Evolutionary conservation across 2,888 invertebrate species (phyloP), one percentile per base, ranked within the genome.

Genomic region (Stegana nigrithorax): DNA sequence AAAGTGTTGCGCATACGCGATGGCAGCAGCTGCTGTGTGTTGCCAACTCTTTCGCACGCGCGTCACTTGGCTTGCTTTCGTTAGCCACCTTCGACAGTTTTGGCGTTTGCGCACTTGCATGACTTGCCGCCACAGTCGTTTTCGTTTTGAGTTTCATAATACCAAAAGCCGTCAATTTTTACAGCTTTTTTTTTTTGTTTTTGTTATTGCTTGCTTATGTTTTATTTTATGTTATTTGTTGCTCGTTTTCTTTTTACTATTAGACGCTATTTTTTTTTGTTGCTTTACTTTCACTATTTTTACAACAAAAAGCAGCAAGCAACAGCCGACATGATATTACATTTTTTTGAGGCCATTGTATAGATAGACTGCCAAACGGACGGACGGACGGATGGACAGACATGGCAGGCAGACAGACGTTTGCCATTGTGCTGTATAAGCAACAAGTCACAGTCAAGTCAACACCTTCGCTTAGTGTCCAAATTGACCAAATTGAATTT

Each of bases 21-120:
- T 17, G 14, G n/a, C 51, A 42, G 47, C n/a, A n/a, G n/a, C n/a
- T n/a, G n/a, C n/a, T n/a, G n/a, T 19, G 47, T 39, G 4, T 39
- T 39, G 10, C n/a, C 2, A 4, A 12, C 32, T 32, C 32, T 32
- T 5, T 32, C 32, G 10, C 32, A 32, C 12, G 10, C 32, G 2
- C 5, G 10, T n/a, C n/a, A 4, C n/a, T 5, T 32, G 12, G n/a
- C 32, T 32, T 2, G 2, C 6, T 5, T 2, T 4, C 32, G n/a
- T 2, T 12, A 10, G 32, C 32, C 39, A 14, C 39, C 17, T 12
- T 39, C 39, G n/a, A 39, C 10, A 2, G n/a, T n/a, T 26, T n/a
- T 14, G 32, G 29, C 53, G 55, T n/a, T 14, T 36, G 55, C 55
- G 55, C 55, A 12, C n/a, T 17, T n/a, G 27, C 53, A 53, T 53